Base-by-base conservation (phyloP, 23 tunicate species). In the Trididemnum clinides region DNA sequence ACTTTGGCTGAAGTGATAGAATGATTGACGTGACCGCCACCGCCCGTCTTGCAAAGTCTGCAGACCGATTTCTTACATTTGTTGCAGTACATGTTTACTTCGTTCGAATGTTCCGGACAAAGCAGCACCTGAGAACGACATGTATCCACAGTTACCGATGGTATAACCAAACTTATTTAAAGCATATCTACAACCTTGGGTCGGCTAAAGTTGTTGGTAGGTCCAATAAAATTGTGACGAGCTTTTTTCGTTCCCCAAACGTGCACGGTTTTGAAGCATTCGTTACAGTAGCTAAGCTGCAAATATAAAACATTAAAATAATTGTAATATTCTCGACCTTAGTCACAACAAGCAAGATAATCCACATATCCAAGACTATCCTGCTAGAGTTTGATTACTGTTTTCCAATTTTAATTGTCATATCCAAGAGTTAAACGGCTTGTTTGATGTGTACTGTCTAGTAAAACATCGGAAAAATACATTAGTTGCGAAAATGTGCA, bases 181-280 rank as follows among this genome's bases (percentile, higher is more conserved):
- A n/a, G n/a, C n/a, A n/a, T n/a, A n/a, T n/a, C n/a, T n/a, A 20
- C 28, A 33, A 92, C 97, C 88, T 87, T 92, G 0, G 97, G 97
- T 78, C 89, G 39, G 35, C 82, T 71, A 59, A 92, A 83, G 82
- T 92, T 92, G 69, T 83, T 87, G 22, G 88, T 87, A 58, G 97
- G 97, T 18, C 97, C 97, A 1, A 83, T 64, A 36, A 72, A 87
- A 28, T 57, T 87, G 75, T 92, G 97, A 2, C 66, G 82, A 1
- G 97, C 97, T 72, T 87, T 92, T 62, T 87, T 87, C 27, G 97
- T 92, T 54, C 91, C 91, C 97, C 97, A 92, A 25, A 92, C 49
- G 37, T 92, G 97, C 2, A 92, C 91, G 3, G 69, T 31, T 57
- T 92, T 92, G 88, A 34, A 92, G 83, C 97, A 92, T 50, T 87